These are phyloP conservation scores for Melanchra persicariae DNA, from an alignment of 2,888 invertebrate genomes.

Conservation along the genomic window DNA sequence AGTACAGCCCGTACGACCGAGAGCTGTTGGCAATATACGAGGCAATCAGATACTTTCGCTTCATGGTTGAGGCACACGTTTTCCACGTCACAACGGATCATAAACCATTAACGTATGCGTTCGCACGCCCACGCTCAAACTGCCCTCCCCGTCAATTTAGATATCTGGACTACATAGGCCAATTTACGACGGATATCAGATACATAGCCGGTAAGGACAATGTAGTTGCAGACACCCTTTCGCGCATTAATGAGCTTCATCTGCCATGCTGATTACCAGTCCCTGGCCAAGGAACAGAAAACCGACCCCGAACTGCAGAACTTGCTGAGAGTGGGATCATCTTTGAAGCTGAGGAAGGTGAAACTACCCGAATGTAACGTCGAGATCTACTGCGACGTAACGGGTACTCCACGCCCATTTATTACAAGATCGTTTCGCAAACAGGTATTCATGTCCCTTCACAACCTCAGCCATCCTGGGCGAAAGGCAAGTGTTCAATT, in stretches of 20 bases:
- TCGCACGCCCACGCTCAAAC: neutral
- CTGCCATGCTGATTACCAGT: too few relatives aligned
- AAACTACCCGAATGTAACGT: too few relatives aligned
- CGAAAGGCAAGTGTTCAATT: too few relatives aligned
- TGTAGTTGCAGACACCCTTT: neutral
- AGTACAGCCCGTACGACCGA: slow-evolving; percentile 1
- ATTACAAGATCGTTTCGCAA: too few relatives aligned
- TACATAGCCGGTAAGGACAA: neutral
- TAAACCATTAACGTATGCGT: neutral
- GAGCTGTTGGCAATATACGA: neutral
- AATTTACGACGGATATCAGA: neutral
- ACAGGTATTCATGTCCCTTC: too few relatives aligned
- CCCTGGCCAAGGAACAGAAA: too few relatives aligned
- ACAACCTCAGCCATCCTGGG: too few relatives aligned
- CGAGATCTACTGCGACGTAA: too few relatives aligned
- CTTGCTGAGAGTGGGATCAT: too few relatives aligned
- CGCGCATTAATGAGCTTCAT: neutral
- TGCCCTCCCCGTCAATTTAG: slow-evolving; percentile 9
- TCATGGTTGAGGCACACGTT: neutral
- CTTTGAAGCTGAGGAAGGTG: neutral
- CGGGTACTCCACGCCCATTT: too few relatives aligned
- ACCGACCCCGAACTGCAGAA: too few relatives aligned
- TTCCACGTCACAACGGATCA: neutral
- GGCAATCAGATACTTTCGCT: neutral
- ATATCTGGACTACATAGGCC: neutral